These are phyloP conservation scores for Spilogale gracilis DNA, from an alignment of 2,113 vertebrate species.

Conservation along the genomic window DNA sequence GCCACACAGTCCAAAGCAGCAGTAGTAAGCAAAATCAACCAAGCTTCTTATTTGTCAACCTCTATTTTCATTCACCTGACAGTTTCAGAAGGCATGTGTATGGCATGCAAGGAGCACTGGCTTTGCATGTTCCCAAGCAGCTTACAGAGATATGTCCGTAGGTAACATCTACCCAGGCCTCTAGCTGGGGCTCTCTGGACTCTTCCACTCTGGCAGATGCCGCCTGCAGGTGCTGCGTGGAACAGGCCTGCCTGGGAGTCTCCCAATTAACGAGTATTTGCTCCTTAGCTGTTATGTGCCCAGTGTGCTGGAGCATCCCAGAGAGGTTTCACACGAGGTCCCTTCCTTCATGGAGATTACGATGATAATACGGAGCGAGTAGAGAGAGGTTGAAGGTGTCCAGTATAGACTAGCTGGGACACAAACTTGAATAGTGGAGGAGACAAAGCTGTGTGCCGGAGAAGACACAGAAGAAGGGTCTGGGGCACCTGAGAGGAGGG, in stretches of 20 bases:
- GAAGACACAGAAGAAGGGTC: not conserved
- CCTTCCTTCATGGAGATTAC: not conserved
- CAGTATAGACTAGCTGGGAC: not conserved
- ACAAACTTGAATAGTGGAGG: not conserved
- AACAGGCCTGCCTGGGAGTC: not conserved
- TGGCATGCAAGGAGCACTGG: accelerated
- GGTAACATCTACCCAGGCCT: not conserved
- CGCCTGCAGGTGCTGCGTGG: not conserved
- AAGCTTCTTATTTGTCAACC: not conserved
- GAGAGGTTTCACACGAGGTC: not conserved
- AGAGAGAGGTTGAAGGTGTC: not conserved
- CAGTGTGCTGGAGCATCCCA: no score
- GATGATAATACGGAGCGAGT: accelerated
- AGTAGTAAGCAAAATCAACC: not conserved
- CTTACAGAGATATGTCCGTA: not conserved
- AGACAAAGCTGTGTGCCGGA: not conserved
- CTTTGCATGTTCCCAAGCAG: not conserved
- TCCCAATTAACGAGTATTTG: not conserved
- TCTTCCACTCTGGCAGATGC: not conserved
- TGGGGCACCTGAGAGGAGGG: not conserved
- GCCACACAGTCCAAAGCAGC: not conserved
- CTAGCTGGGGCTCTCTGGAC: not conserved
- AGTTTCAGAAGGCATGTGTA: not conserved
- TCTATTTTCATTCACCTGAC: not conserved
- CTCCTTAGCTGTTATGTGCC: not conserved